Percentiles rank a stretch among this genome's conserved stretches.
Evolutionary conservation across 2,113 vertebrate species (phyloP).

Genomic region (Thamnophis sirtalis): DNA sequence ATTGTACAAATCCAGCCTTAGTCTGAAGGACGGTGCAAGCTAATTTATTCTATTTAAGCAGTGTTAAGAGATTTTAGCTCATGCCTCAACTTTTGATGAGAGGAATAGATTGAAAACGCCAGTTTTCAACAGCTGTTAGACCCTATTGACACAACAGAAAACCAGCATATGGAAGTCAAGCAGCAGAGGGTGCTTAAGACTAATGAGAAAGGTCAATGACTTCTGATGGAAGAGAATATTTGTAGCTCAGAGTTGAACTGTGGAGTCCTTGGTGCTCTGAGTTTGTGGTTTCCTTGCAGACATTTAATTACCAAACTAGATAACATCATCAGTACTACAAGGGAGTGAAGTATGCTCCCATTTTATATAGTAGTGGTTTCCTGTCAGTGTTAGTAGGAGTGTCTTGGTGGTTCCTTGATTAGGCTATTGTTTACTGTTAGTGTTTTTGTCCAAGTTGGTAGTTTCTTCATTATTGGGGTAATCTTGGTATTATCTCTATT

Average conservation of each 20-base stretch:
- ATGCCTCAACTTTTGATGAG: not conserved
- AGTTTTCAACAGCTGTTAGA: not conserved
- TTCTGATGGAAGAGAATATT: not conserved
- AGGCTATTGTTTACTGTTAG: not conserved
- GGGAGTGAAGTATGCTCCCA: not conserved
- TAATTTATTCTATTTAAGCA: not conserved
- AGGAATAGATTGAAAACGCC: not conserved
- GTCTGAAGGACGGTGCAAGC: not conserved
- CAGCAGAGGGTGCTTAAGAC: not conserved
- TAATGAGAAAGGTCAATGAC: not conserved
- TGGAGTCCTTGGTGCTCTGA: not conserved
- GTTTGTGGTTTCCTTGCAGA: not conserved
- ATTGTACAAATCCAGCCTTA: not conserved
- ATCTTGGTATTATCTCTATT: not conserved
- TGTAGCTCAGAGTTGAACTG: not conserved
- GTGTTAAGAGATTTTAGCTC: not conserved
- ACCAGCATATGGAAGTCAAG: not conserved
- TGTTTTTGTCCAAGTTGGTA: not conserved
- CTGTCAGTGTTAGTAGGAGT: not conserved
- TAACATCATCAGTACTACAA: not conserved
- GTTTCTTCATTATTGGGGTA: not conserved
- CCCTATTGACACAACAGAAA: not conserved
- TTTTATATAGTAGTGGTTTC: not conserved
- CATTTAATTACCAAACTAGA: not conserved
- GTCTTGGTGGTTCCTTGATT: not conserved